phyloP scores from a whole-genome alignment of 2,113 vertebrate species.

The Corvus cornix region DNA sequence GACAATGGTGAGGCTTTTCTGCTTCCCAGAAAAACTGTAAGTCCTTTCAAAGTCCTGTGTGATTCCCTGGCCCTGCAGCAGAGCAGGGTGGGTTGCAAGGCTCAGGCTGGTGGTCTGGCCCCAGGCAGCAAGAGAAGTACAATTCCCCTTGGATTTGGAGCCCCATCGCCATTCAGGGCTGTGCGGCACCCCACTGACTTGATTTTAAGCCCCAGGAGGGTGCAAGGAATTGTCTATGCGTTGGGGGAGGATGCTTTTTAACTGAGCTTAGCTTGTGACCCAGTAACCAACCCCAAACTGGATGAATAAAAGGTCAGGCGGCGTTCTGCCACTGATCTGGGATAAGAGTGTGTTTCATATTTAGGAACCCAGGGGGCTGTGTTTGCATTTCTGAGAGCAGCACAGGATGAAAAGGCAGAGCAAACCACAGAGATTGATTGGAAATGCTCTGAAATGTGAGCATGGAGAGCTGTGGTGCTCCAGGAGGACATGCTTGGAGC shows the following conservation, averaged over 20 bases:
- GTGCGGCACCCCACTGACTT: neutral
- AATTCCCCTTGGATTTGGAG: neutral
- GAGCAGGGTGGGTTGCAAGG: neutral
- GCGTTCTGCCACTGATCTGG: neutral
- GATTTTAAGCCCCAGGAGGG: neutral
- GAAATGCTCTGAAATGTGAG: neutral
- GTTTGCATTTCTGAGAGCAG: constrained; percentile 15
- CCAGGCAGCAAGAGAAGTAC: neutral
- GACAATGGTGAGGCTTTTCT: neutral
- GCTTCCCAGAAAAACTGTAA: neutral
- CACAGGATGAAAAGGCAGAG: neutral
- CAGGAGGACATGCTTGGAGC: accelerated
- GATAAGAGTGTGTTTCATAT: neutral
- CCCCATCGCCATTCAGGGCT: neutral
- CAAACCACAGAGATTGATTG: neutral
- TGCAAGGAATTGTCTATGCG: neutral
- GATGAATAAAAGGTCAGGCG: neutral
- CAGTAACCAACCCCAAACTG: neutral
- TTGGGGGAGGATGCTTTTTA: neutral
- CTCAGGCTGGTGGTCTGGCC: neutral
- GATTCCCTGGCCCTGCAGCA: neutral
- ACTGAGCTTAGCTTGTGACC: neutral
- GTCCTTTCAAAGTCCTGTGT: neutral
- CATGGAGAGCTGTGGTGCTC: neutral
- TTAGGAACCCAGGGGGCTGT: neutral